Conservation (phyloP, 2,888 invertebrate species). For the Tridacna gigas region DNA sequence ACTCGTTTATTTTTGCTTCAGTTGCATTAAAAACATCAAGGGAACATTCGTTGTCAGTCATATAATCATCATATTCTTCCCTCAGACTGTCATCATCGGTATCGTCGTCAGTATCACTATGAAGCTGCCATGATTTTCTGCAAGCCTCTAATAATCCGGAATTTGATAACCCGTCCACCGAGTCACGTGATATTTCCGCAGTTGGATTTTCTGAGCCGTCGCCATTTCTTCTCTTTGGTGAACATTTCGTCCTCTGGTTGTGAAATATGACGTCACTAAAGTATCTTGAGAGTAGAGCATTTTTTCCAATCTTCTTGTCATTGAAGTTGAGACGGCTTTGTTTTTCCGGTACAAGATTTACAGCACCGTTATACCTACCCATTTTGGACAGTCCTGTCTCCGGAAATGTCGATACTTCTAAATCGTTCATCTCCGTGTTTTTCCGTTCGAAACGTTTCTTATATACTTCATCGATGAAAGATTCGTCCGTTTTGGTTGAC, state of each 20-base stretch:
- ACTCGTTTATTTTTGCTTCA: not conserved
- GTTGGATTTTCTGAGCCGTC: not conserved
- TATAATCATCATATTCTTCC: not conserved
- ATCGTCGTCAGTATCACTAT: slow-evolving; percentile 31
- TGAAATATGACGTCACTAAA: slow-evolving; percentile 1
- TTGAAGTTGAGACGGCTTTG: not conserved
- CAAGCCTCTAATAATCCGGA: slow-evolving; percentile 13
- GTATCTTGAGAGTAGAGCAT: slow-evolving; percentile 1
- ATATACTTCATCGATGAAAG: not conserved
- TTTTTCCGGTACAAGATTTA: not conserved
- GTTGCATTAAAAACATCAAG: not conserved
- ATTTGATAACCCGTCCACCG: not conserved
- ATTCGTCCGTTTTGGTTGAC: not conserved
- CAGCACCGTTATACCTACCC: too few species aligned
- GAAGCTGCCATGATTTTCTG: slow-evolving; percentile 34
- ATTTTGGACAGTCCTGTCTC: too few species aligned
- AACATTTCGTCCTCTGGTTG: not conserved
- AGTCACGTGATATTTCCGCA: not conserved
- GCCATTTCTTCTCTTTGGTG: not conserved
- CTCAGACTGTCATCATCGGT: slow-evolving; percentile 18
- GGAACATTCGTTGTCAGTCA: too few species aligned
- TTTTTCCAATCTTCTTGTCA: not conserved
- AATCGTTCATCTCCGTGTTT: not conserved
- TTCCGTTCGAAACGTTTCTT: not conserved
- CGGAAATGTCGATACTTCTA: not conserved